These are phyloP conservation scores for Drosophila gaucha DNA, from an alignment of 2,888 invertebrate genomes.

Conservation along the genomic window DNA sequence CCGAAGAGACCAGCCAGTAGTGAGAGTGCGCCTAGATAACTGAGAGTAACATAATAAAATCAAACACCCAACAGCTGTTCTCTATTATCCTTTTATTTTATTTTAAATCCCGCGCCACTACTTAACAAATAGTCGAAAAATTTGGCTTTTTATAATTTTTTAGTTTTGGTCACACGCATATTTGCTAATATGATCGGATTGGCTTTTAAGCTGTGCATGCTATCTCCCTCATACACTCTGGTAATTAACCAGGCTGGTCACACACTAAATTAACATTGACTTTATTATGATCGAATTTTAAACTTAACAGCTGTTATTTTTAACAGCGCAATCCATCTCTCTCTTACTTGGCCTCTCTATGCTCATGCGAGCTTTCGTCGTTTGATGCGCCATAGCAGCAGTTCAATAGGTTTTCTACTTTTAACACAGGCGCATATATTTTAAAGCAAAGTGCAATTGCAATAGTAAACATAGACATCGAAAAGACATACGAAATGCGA, in stretches of 20 bases:
- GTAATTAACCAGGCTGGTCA: conserved; percentile 25
- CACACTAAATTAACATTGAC: conserved; percentile 24
- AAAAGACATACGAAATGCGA: conserved; percentile 37
- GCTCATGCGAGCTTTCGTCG: conserved; percentile 43
- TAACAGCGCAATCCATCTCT: conserved; percentile 20
- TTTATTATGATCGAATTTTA: conserved; percentile 37
- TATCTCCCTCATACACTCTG: conserved; percentile 9
- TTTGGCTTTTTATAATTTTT: background rate
- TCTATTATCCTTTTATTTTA: background rate
- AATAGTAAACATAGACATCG: background rate
- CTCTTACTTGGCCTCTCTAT: background rate
- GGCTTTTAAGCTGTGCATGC: background rate
- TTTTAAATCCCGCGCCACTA: conserved; percentile 2
- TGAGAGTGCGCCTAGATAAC: conserved; percentile 37
- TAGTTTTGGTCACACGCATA: conserved; percentile 40
- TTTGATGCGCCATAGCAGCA: conserved; percentile 14
- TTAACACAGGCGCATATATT: conserved; percentile 11
- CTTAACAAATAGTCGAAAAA: background rate
- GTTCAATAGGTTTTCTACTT: conserved; percentile 28
- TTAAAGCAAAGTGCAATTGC: conserved; percentile 6
- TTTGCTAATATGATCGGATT: conserved; percentile 35
- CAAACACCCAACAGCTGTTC: conserved; percentile 8
- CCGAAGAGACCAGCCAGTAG: conserved; percentile 9
- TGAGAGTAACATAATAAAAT: conserved; percentile 32
- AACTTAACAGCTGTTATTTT: conserved; percentile 20